Conservation (phyloP, 2,113 vertebrate species). For the Channa maculata region DNA sequence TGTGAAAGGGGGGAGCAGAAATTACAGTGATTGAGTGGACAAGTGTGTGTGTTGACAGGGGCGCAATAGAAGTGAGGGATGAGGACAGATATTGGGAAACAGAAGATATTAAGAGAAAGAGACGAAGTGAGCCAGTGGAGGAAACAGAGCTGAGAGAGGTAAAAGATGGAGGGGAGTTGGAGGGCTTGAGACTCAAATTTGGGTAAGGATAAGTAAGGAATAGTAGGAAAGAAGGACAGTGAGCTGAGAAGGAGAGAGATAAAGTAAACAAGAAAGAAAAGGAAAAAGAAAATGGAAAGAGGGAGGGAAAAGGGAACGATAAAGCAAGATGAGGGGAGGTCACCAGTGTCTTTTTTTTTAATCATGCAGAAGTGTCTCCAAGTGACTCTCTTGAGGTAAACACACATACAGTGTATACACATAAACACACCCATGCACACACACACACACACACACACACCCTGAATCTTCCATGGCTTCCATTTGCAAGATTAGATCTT, state of each 20-base stretch:
- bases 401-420: slow-evolving; percentile 24
- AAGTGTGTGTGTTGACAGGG: slow-evolving; percentile 44
- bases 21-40: slow-evolving; percentile 60
- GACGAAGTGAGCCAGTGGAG: neutral
- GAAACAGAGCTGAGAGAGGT: neutral
- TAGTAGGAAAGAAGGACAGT: neutral
- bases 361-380: slow-evolving; percentile 37
- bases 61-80: slow-evolving; percentile 36
- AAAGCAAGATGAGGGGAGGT: slow-evolving; percentile 25
- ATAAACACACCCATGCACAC: slow-evolving; percentile 19
- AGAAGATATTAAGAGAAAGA: slow-evolving; percentile 19
- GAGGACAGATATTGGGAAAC: slow-evolving; percentile 19
- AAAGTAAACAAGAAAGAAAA: neutral
- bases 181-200: slow-evolving; percentile 1
- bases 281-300: neutral
- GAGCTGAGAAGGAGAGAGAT: neutral
- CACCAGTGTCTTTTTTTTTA: slow-evolving; percentile 17
- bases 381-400: slow-evolving; percentile 53
- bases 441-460: slow-evolving; percentile 13
- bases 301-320: neutral
- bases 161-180: neutral
- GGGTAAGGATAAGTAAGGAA: slow-evolving; percentile 7
- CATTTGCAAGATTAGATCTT: slow-evolving; percentile 80
- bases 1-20: slow-evolving; percentile 37
- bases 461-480: slow-evolving; percentile 72